Base-by-base conservation (phyloP, 2,113 vertebrate genomes). In the Eptesicus fuscus region DNA sequence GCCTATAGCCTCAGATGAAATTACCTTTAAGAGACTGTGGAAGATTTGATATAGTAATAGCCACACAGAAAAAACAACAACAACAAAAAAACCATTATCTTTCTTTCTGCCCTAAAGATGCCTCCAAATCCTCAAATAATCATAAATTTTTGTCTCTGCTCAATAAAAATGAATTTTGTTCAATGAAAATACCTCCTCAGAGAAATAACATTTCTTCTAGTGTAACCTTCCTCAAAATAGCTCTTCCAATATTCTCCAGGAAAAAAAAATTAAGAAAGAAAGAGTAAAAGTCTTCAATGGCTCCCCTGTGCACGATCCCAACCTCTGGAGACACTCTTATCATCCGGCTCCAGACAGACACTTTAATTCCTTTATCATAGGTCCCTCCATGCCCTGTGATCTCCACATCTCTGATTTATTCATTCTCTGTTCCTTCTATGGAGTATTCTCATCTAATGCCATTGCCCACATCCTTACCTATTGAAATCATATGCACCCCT, bases 151-250 rank as follows among this genome's bases (percentile, higher is more conserved):
- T 78, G 32, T 80, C 42, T 83, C 88, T 59, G 74, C 25, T 86
- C 80, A 95, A 95, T 94, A 97, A 86, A 96, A 94, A 65, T 71
- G 65, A 88, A 83, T 91, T 91, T 88, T 79, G 30, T 83, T 83
- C 73, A 79, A 18, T 83, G 79, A 94, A 87, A 96, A 87, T 35
- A 79, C 1, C 37, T 56, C 71, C 84, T 90, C 42, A 89, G 91
- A 92, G 89, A 96, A 97, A 96, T 80, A 89, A 90, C 23, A 40
- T 96, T 71, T 78, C 20, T 73, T 82, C 28, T 32, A 47, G 16
- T 37, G 12, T 67, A 83, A 12, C n/a, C 14, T 77, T 86, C 42
- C n/a, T 84, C 73, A 56, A 84, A 82, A 78, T 35, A 92, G 30
- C 77, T 77, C 30, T 78, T 63, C 17, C 7, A 4, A 9, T 91